A percentile compares a stretch with the other conserved stretches of the same genome.
phyloP scores from a whole-genome alignment of 2,888 invertebrate genomes.

The Melinaea marsaeus region DNA sequence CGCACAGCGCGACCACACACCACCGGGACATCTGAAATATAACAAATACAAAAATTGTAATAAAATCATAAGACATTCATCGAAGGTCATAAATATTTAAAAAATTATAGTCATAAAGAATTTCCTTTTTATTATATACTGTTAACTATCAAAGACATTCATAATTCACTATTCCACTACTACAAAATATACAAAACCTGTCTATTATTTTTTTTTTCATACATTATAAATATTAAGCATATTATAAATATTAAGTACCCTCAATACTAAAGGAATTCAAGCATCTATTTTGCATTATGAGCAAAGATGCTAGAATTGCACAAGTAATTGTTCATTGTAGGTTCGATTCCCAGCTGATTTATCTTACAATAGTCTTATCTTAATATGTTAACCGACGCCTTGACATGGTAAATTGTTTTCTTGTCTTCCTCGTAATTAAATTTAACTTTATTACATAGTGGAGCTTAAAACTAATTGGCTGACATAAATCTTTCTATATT shows the following conservation, averaged over 20 bases:
- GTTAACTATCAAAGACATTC: no score
- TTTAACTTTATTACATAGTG: constrained; percentile 7
- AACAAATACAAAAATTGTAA: constrained; percentile 6
- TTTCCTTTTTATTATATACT: no score
- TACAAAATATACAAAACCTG: no score
- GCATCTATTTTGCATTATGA: constrained; percentile 6
- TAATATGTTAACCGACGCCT: constrained; percentile 42
- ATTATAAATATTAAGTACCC: no score
- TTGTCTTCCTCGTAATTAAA: constrained; percentile 30
- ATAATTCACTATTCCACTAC: no score
- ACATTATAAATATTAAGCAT: no score
- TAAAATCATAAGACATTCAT: background rate
- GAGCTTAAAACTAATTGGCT: background rate
- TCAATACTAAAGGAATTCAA: no score
- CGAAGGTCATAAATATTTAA: no score
- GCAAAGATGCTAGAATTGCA: constrained; percentile 31
- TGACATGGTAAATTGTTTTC: constrained; percentile 38
- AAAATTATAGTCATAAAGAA: no score
- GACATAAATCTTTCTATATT: background rate
- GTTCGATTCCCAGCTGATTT: constrained; percentile 52
- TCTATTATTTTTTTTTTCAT: no score
- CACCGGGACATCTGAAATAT: constrained; percentile 61
- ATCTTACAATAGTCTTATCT: constrained; percentile 49
- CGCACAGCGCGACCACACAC: constrained; percentile 51
- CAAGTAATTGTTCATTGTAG: constrained; percentile 53